Evolutionary conservation across 2,888 invertebrate genomes (phyloP), one percentile per base, ranked within the genome.

Genomic region (Lasioglossum calceatum): DNA sequence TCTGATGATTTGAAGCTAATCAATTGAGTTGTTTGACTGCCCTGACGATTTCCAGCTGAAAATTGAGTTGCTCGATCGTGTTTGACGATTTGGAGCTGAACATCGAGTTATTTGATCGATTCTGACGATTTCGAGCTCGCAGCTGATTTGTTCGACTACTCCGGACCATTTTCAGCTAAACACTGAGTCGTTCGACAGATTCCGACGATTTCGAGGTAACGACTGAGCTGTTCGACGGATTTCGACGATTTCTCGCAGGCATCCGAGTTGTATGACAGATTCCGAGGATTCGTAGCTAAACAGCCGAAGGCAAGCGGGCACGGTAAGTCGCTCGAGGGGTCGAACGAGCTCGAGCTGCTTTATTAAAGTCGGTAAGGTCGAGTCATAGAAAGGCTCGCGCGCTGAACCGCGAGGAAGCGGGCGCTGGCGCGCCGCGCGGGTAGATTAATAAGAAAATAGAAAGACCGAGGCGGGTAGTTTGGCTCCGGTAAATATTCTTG

Each of bases 371-470:
- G 61, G 36, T 32, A 7, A 67, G 36, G 19, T 67, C 10, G 64
- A 64, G 64, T 64, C 64, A 64, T 64, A 64, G 61, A 64, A 77
- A 61, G 42, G 23, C 32, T 16, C n/a, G 39, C 70, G 23, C 42
- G 58, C 58, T 16, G 27, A 54, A 47, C 12, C 23, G 44, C 27
- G 50, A 44, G 5, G 32, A 16, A 10, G 19, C 8, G 1, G 10
- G 58, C 58, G n/a, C 5, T 47, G 12, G 58, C 14, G 36, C 39
- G 23, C 39, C 39, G 23, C 39, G 42, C 36, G 50, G n/a, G 14
- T 61, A 77, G 71, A 86, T 86, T 81, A 86, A 86, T 86, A 86
- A 86, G 86, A 78, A 86, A 86, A 81, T 81, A 86, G 70, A 67
- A 81, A 78, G 86, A 54, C 36, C 32, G n/a, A 36, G 67, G 36